Evolutionary conservation across 2,888 invertebrate genomes (phyloP).

Genomic region (Mythimna pallens): DNA sequence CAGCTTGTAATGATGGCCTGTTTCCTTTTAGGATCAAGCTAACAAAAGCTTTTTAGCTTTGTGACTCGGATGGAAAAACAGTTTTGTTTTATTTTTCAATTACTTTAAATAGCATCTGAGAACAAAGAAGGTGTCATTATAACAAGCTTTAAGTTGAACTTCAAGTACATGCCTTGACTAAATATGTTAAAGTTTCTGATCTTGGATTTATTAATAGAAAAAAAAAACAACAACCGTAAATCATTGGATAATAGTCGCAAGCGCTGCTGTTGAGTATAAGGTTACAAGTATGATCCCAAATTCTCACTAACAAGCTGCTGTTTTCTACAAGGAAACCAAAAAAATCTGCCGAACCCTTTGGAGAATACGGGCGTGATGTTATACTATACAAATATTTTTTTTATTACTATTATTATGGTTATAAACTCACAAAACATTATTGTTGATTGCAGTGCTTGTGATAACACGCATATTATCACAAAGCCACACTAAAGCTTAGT

Average conservation of each 20-base stretch:
- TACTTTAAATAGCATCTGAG: not conserved
- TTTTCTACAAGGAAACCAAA: too few species aligned
- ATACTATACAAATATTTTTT: not conserved
- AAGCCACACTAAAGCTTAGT: slow-evolving; percentile 15
- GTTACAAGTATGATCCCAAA: not conserved
- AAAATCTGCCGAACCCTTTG: not conserved
- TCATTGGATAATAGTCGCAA: too few species aligned
- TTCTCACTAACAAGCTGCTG: too few species aligned
- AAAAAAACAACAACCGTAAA: too few species aligned
- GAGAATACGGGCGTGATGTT: not conserved
- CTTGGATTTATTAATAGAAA: too few species aligned
- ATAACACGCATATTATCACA: slow-evolving; percentile 16
- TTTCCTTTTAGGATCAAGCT: slow-evolving; percentile 32
- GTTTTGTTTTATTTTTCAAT: slow-evolving; percentile 31
- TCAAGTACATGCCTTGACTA: not conserved
- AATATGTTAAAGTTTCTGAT: too few species aligned
- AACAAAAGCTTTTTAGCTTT: slow-evolving; percentile 27
- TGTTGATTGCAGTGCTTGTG: not conserved
- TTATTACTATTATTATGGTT: not conserved
- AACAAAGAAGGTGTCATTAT: slow-evolving; percentile 12
- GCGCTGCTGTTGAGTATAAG: not conserved
- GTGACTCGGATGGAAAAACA: slow-evolving; percentile 1
- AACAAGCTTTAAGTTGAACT: too few species aligned
- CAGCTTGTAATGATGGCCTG: slow-evolving; percentile 23
- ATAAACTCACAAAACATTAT: not conserved